Evolutionary conservation across 2,888 invertebrate genomes (phyloP).

Genomic region (Blastobasis adustella): DNA sequence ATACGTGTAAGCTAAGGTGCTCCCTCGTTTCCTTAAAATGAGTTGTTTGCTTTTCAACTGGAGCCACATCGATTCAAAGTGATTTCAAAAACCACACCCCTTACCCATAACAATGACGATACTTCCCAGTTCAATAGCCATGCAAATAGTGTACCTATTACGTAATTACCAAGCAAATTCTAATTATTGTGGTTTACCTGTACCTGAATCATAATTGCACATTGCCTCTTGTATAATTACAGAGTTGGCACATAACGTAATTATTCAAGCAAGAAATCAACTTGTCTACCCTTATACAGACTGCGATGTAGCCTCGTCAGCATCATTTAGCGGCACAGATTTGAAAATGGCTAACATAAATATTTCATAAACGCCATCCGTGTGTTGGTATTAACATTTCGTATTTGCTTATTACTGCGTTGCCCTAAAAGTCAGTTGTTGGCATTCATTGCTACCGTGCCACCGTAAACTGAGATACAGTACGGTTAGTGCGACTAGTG

Average conservation of each 20-base stretch:
- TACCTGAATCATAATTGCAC: too few relatives aligned
- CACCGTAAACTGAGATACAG: background rate
- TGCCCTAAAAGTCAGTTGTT: slow-evolving; percentile 23
- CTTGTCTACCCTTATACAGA: background rate
- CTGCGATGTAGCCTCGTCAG: background rate
- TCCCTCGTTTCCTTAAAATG: too few relatives aligned
- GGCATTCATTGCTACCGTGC: slow-evolving; percentile 19
- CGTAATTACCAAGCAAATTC: too few relatives aligned
- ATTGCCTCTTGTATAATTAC: too few relatives aligned
- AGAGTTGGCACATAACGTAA: background rate
- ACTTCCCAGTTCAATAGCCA: too few relatives aligned
- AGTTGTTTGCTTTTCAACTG: too few relatives aligned
- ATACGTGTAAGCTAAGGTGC: too few relatives aligned
- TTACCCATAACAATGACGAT: too few relatives aligned
- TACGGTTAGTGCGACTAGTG: background rate
- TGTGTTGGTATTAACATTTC: slow-evolving; percentile 8
- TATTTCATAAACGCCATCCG: slow-evolving; percentile 12
- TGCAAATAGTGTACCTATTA: too few relatives aligned
- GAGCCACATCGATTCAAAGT: too few relatives aligned
- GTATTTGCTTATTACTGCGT: slow-evolving; percentile 7
- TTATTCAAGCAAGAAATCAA: background rate
- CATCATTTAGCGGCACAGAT: slow-evolving; percentile 8
- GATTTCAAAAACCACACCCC: too few relatives aligned
- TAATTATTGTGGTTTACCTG: too few relatives aligned
- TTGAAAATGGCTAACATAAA: slow-evolving; percentile 12